phyloP scores from a whole-genome alignment of 2,888 invertebrate species.

The Drosophila testacea region DNA sequence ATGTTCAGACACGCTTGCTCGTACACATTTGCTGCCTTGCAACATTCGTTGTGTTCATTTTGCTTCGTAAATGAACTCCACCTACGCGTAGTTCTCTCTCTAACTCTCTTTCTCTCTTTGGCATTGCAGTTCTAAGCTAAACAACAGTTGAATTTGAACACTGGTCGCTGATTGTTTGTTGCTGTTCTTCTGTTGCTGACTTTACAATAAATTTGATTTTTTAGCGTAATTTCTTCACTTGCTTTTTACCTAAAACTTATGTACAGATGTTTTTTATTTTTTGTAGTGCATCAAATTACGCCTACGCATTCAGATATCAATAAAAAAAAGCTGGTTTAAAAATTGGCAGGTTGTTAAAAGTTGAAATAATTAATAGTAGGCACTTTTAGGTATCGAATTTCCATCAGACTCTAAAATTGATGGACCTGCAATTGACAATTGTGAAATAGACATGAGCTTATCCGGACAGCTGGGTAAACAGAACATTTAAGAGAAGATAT shows the following conservation, averaged over 20 bases:
- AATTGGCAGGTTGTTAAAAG: conserved; percentile 27
- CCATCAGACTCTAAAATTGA: conserved; percentile 17
- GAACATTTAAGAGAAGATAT: conserved; percentile 6
- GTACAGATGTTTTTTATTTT: conserved; percentile 5
- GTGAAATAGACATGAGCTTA: conserved; percentile 17
- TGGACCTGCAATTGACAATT: conserved; percentile 8
- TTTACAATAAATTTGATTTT: conserved; percentile 17
- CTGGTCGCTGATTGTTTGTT: conserved; percentile 41
- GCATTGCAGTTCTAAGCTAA: conserved; percentile 29
- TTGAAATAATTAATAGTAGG: conserved; percentile 12
- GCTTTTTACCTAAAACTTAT: not conserved
- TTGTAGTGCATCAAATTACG: conserved; percentile 37
- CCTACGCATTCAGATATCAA: conserved; percentile 1
- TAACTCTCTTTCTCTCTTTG: conserved; percentile 8
- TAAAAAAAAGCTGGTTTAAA: conserved; percentile 35
- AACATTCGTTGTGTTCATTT: conserved; percentile 57
- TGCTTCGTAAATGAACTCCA: conserved; percentile 47
- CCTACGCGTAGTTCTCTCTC: conserved; percentile 41
- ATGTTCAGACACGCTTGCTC: conserved; percentile 51
- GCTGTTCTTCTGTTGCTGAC: conserved; percentile 26
- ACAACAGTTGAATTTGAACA: conserved; percentile 54
- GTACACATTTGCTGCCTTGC: conserved; percentile 32
- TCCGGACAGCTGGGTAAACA: conserved; percentile 8
- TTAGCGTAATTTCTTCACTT: conserved; percentile 14
- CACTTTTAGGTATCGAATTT: conserved; percentile 24